Evolutionary conservation across 2,113 vertebrate species (phyloP).

Genomic region (Chiloscyllium plagiosum): DNA sequence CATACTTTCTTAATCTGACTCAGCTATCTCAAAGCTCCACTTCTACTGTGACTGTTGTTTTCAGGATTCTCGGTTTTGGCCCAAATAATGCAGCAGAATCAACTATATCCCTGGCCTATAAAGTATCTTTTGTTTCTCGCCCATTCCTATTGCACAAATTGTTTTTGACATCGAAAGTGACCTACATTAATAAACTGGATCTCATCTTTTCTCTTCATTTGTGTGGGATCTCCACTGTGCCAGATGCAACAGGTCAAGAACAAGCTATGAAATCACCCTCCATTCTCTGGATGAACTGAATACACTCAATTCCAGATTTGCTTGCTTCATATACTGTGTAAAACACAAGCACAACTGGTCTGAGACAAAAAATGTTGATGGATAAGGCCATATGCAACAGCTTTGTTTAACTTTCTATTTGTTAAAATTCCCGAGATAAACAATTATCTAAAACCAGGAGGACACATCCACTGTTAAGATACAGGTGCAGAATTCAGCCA

Average conservation of each 20-base stretch:
- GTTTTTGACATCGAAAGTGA: neutral
- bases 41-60: neutral
- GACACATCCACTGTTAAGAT: too few species aligned
- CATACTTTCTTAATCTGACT: neutral
- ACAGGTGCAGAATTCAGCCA: too few species aligned
- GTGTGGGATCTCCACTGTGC: neutral
- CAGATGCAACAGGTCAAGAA: neutral
- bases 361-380: neutral
- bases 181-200: neutral
- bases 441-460: too few species aligned
- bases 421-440: neutral
- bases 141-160: neutral
- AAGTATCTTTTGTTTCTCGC: neutral
- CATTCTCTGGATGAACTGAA: neutral
- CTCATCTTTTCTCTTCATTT: neutral
- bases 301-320: neutral
- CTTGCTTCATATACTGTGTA: neutral
- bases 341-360: neutral
- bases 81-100: neutral
- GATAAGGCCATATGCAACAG: neutral
- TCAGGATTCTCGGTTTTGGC: neutral
- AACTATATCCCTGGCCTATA: neutral
- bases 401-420: neutral
- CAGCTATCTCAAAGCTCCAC: neutral
- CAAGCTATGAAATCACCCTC: neutral